These are phyloP conservation scores for Ceyx melanurus DNA, from an alignment of 2,113 vertebrate genomes.

Conservation along the genomic window DNA sequence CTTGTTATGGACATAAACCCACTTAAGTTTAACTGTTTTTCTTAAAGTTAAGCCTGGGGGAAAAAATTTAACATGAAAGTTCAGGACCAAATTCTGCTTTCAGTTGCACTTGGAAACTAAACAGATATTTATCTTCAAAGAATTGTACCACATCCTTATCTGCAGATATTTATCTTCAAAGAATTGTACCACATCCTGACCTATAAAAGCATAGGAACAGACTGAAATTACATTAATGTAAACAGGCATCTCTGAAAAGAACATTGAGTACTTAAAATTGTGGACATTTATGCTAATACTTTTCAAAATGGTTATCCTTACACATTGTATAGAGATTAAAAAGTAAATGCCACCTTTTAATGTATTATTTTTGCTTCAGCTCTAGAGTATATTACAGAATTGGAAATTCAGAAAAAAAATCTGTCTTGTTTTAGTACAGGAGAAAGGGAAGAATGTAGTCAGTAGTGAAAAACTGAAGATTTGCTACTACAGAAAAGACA, in stretches of 20 bases:
- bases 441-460: neutral
- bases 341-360: neutral
- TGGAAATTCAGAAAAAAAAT: neutral
- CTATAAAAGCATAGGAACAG: constrained; percentile 6
- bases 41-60: neutral
- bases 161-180: constrained; percentile 14
- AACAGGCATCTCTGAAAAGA: constrained; percentile 34
- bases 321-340: neutral
- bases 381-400: neutral
- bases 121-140: constrained; percentile 16
- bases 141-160: neutral
- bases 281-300: neutral
- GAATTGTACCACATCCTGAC: constrained; percentile 1
- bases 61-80: neutral
- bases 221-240: constrained; percentile 37
- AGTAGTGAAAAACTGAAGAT: neutral
- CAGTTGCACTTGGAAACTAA: constrained; percentile 5
- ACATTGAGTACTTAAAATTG: neutral
- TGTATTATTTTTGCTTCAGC: neutral
- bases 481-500: neutral
- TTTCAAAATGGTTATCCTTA: neutral
- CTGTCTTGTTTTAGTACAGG: neutral
- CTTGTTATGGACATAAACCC: neutral
- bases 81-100: neutral
- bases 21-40: neutral